phyloP scores from a whole-genome alignment of 2,113 vertebrate genomes.

The Brachyhypopomus occidentalis region DNA sequence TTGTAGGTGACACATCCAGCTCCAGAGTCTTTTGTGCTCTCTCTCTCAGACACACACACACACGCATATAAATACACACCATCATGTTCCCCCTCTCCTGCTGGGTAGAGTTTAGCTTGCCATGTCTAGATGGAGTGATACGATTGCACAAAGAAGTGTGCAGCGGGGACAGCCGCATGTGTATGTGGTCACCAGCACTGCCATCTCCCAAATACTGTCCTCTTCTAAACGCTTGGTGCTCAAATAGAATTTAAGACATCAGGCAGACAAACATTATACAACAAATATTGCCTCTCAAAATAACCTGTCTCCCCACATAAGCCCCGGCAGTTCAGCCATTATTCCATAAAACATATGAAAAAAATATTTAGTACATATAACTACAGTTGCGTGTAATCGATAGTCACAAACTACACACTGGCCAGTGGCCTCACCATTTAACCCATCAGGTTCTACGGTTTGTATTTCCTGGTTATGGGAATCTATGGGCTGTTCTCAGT shows the following conservation, averaged over 20 bases:
- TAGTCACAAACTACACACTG: not conserved
- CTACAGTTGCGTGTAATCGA: not conserved
- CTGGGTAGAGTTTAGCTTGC: constrained; percentile 32
- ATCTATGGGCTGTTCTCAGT: constrained; percentile 10
- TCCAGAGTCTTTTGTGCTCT: constrained; percentile 14
- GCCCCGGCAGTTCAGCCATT: not conserved
- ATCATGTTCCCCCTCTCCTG: constrained; percentile 20
- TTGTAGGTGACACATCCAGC: not conserved
- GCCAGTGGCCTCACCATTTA: not conserved
- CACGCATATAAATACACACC: not conserved
- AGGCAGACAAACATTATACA: not conserved
- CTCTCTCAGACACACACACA: constrained; percentile 9
- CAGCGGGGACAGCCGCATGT: not conserved
- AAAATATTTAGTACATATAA: not conserved
- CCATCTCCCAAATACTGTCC: not conserved
- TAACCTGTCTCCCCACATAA: not conserved
- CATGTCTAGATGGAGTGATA: constrained; percentile 26
- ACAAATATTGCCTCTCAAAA: not conserved
- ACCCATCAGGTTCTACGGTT: constrained; percentile 4
- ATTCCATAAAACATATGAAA: not conserved
- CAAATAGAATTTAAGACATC: not conserved
- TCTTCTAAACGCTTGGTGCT: not conserved
- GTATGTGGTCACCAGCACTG: not conserved
- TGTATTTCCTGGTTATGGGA: constrained; percentile 31
- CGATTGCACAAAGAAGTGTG: not conserved